These are phyloP conservation scores for Hoplostethus mediterraneus DNA, from an alignment of 2,797 vertebrate species.

Conservation along the genomic window DNA sequence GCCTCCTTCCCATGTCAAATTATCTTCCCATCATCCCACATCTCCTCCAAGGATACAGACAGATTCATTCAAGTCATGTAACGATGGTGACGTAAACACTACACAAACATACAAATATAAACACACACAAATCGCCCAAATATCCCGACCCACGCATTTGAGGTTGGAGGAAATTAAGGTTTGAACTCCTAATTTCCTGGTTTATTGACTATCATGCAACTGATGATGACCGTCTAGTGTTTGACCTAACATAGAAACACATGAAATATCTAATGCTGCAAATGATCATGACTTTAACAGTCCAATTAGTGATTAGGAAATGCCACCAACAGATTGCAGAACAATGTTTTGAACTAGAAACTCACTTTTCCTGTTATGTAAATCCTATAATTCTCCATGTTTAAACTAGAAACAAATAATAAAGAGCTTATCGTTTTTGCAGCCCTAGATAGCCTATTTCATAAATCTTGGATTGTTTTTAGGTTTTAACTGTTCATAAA, in stretches of 20 bases:
- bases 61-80: conserved; percentile 31
- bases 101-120: conserved; percentile 5
- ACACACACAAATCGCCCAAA: conserved; percentile 24
- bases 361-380: not conserved
- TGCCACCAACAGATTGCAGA: not conserved
- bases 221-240: not conserved
- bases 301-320: not conserved
- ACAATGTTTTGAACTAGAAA: not conserved
- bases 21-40: conserved; percentile 33
- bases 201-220: not conserved
- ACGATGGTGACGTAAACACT: conserved; percentile 12
- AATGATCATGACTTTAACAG: not conserved
- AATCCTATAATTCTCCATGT: not conserved
- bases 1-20: conserved; percentile 60
- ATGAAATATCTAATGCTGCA: conserved; percentile 9
- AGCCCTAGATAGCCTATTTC: not conserved
- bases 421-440: not conserved
- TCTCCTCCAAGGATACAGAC: conserved; percentile 25
- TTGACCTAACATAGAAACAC: not conserved
- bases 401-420: not conserved
- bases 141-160: conserved; percentile 11
- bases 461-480: not conserved
- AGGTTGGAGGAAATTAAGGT: not conserved
- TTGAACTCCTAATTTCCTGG: not conserved
- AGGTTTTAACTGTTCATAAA: not conserved